Evolutionary conservation across 37 sponge, comb jelly and placozoan species (phyloP), one percentile per base, ranked within the genome.

Genomic region (Mnemiopsis leidyi): DNA sequence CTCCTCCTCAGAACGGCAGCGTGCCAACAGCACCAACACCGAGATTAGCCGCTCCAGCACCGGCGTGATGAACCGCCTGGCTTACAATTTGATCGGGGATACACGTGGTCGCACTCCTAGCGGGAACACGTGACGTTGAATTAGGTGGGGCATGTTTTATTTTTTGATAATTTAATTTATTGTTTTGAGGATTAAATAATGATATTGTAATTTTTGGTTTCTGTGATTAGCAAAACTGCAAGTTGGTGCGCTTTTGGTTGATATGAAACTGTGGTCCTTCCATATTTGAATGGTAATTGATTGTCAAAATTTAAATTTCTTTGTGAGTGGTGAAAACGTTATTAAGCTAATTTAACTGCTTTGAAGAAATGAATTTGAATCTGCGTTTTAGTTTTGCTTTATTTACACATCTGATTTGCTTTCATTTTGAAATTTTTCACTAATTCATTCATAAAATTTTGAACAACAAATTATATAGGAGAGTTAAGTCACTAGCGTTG

Each of bases 41-140:
- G 79, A 77, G 36, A 77, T 77, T 20, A 77, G 79, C 18, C 33
- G 79, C 7, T 34, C 79, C 79, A 31, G 32, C 36, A 32, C 79
- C 1, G 79, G 79, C 18, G 79, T 77, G 33, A 77, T 77, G 33
- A 77, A 32, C 18, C 1, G 79, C 36, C 36, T 77, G 32, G 79
- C 79, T 13, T 31, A 32, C 79, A 31, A 26, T 13, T 33, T 77
- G 36, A 77, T 32, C 7, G 79, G 79, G 20, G 73, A 48, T 13
- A 48, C 61, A 5, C 5, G 61, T 18, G 61, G 61, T 13, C 5
- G 61, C 9, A 18, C 61, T 18, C 61, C 61, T 48, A 13, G 61
- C 61, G 61, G 13, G 13, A 48, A 13, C 61, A 48, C 61, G 61
- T 48, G 13, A 48, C 61, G 9, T n/a, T n/a, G n/a, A n/a, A 48